Evolutionary conservation across 2,888 invertebrate genomes (phyloP).

Genomic region (Antheraea assamensis): DNA sequence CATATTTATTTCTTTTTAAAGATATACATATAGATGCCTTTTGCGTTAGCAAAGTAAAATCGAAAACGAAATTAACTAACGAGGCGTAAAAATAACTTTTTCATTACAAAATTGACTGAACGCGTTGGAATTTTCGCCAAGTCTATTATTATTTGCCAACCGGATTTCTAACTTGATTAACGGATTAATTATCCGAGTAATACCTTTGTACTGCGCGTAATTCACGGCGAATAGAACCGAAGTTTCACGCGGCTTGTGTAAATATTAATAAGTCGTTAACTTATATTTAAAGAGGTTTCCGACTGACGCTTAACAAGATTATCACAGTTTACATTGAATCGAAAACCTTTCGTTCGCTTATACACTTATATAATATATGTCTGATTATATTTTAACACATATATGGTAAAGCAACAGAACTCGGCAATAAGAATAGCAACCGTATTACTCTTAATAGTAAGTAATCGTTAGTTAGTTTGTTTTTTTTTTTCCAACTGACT

Average conservation of each 20-base stretch:
- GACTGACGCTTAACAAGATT: neutral
- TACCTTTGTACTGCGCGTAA: conserved; percentile 48
- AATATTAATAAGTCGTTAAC: conserved; percentile 32
- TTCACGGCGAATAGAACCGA: conserved; percentile 48
- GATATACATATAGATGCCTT: neutral
- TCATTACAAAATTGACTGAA: conserved; percentile 38
- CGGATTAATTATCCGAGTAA: conserved; percentile 57
- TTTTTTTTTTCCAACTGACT: too few relatives aligned
- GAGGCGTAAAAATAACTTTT: conserved; percentile 43
- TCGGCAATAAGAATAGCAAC: too few relatives aligned
- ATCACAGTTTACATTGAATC: conserved; percentile 13
- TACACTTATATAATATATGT: too few relatives aligned
- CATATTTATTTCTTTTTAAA: neutral
- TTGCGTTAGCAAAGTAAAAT: neutral
- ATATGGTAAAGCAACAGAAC: too few relatives aligned
- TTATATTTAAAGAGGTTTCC: conserved; percentile 33
- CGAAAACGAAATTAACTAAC: conserved; percentile 30
- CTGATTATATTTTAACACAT: too few relatives aligned
- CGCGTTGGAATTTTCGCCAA: conserved; percentile 42
- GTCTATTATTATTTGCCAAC: conserved; percentile 52
- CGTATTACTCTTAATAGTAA: too few relatives aligned
- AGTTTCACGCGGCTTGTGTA: conserved; percentile 43
- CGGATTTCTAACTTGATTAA: conserved; percentile 60
- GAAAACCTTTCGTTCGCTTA: neutral
- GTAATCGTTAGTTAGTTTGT: too few relatives aligned